These are phyloP conservation scores for Scaptomyza hsui DNA, from an alignment of 1,140 invertebrate genomes.

Conservation along the genomic window DNA sequence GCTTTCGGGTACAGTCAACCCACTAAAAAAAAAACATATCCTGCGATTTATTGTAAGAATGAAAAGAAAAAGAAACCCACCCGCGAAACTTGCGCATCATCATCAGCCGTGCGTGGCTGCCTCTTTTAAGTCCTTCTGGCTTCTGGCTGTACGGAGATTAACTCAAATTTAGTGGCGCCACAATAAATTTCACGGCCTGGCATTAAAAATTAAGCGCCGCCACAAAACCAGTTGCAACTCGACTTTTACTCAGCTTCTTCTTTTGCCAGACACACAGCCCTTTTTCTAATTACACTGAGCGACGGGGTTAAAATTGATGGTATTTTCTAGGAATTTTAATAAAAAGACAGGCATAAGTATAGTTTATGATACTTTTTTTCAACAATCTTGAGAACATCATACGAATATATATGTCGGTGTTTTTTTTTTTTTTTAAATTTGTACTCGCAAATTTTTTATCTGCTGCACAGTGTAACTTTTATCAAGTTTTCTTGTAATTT, in stretches of 20 bases:
- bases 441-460: background rate
- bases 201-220: slow-evolving; percentile 76
- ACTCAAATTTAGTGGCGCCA: slow-evolving; percentile 75
- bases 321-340: no score
- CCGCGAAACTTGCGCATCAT: slow-evolving; percentile 33
- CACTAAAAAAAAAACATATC: background rate
- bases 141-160: slow-evolving; percentile 62
- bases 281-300: slow-evolving; percentile 59
- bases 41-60: background rate
- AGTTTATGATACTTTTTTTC: no score
- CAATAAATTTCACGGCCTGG: slow-evolving; percentile 71
- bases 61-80: slow-evolving; percentile 3
- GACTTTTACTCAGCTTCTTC: slow-evolving; percentile 41
- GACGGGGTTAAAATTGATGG: background rate
- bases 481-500: slow-evolving; percentile 30
- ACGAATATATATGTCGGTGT: no score
- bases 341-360: no score
- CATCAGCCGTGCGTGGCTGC: slow-evolving; percentile 32
- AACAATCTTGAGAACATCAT: no score
- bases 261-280: slow-evolving; percentile 4
- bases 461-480: slow-evolving; percentile 42
- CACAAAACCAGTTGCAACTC: slow-evolving; percentile 58
- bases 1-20: slow-evolving; percentile 49
- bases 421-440: no score
- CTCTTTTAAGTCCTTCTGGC: slow-evolving; percentile 44